These are phyloP conservation scores for Echinarachnius parma DNA, from an alignment of 53 echinoderm and acorn worm species.

Conservation along the genomic window DNA sequence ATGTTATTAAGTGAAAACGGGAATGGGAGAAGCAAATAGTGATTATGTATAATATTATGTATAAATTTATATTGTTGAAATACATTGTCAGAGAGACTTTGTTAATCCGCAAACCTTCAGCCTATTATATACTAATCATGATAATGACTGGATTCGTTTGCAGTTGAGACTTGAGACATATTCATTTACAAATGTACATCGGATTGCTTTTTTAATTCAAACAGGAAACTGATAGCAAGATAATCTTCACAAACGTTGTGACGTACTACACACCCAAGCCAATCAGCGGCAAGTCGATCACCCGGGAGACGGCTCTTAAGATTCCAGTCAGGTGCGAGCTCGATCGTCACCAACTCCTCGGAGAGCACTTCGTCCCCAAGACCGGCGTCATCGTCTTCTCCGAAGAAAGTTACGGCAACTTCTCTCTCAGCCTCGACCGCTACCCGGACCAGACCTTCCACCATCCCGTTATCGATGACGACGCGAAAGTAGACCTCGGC, in stretches of 20 bases:
- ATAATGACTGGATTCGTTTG: too few species aligned
- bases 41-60: too few species aligned
- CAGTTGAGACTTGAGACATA: too few species aligned
- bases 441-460: slow-evolving; percentile 16
- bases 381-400: neutral
- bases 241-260: slow-evolving; percentile 28
- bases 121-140: too few species aligned
- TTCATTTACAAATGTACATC: too few species aligned
- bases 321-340: slow-evolving; percentile 17
- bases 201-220: too few species aligned
- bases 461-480: slow-evolving; percentile 9
- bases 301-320: slow-evolving; percentile 8
- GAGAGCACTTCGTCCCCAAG: slow-evolving; percentile 22
- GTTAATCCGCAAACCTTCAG: too few species aligned
- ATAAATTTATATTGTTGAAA: too few species aligned
- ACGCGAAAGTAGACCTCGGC: slow-evolving; percentile 7
- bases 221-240: slow-evolving; percentile 21
- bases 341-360: slow-evolving; percentile 13
- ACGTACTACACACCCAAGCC: slow-evolving; percentile 29
- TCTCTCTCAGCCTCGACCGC: slow-evolving; percentile 34
- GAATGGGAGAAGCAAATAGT: too few species aligned
- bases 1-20: too few species aligned
- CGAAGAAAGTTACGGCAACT: slow-evolving; percentile 20
- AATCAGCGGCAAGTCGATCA: slow-evolving; percentile 12
- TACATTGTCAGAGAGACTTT: too few species aligned